Base-by-base conservation (phyloP, 2,113 vertebrate species). In the Pygoscelis antarcticus region DNA sequence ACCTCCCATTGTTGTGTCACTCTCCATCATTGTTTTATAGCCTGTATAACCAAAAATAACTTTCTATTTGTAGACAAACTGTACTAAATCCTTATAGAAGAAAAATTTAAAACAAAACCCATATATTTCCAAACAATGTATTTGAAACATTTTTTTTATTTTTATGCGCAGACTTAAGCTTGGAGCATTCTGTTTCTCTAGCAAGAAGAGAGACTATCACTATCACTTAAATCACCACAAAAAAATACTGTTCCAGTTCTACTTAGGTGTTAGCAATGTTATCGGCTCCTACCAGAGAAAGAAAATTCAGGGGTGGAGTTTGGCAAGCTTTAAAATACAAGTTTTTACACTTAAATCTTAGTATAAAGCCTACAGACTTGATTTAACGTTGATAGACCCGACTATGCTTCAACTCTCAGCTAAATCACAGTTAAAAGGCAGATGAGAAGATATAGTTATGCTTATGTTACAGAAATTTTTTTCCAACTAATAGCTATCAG, bases 221-320 rank as follows among this genome's bases (percentile, higher is more conserved):
- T 83, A 65, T 83, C 79, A 83, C 81, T 70, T 68, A 74, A 80
- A 94, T 72, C 75, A 85, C 46, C 66, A 72, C 46, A 64, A 85
- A 62, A 93, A 93, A 94, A 93, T 74, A 84, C 74, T 82, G 40
- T 46, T 91, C 62, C 84, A 87, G 20, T 91, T 91, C 91, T 81
- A 23, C 64, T 55, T 76, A 62, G 75, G 36, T 74, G 70, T 83
- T 57, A 74, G n/a, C 22, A 75, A 96, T 77, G 32, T 66, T 90
- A 97, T 83, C 84, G 77, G 22, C 51, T 88, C 29, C 88, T 58
- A 82, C 26, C 85, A 69, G 49, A 76, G 34, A 91, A 95, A 87
- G 46, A 85, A 87, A 89, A 89, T 74, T 79, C 87, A 61, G 68
- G n/a, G 69, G 54, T 72, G 62, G 83, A 69, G 66, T 71, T 70